phyloP scores from a whole-genome alignment of 2,113 vertebrate genomes.

The Saguinus midas region DNA sequence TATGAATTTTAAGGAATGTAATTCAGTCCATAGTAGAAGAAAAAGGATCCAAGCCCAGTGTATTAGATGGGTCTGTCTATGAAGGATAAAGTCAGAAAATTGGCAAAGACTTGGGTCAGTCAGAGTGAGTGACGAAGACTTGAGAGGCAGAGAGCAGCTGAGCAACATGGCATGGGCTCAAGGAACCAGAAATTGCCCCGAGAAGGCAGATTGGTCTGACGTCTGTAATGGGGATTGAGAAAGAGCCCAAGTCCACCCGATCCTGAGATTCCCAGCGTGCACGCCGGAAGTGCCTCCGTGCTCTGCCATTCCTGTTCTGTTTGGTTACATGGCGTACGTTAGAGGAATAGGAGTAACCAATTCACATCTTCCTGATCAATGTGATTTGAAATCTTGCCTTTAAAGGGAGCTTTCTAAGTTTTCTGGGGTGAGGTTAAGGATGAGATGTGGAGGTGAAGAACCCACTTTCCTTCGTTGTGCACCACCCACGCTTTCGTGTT shows the following conservation, averaged over 20 bases:
- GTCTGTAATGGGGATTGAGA: fast-evolving
- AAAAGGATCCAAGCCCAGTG: background rate
- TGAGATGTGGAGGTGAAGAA: fast-evolving
- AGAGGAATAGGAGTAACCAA: background rate
- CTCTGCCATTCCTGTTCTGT: fast-evolving
- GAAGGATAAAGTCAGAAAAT: background rate
- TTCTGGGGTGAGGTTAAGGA: background rate
- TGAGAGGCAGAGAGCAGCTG: background rate
- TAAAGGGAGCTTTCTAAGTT: background rate
- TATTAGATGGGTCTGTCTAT: fast-evolving
- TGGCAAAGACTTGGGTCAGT: background rate
- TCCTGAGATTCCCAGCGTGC: background rate
- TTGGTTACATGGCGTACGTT: no score
- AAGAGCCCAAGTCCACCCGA: background rate
- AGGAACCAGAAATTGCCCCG: background rate
- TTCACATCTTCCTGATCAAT: background rate
- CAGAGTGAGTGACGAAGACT: background rate
- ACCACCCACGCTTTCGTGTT: background rate
- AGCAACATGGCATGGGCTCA: background rate
- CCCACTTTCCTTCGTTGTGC: fast-evolving
- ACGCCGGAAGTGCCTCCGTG: background rate
- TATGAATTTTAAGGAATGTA: no score
- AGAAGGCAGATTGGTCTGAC: background rate
- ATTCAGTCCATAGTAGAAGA: background rate
- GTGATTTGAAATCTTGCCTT: fast-evolving